phyloP scores from a whole-genome alignment of 2,888 invertebrate genomes.

The Phyto melanocephala region DNA sequence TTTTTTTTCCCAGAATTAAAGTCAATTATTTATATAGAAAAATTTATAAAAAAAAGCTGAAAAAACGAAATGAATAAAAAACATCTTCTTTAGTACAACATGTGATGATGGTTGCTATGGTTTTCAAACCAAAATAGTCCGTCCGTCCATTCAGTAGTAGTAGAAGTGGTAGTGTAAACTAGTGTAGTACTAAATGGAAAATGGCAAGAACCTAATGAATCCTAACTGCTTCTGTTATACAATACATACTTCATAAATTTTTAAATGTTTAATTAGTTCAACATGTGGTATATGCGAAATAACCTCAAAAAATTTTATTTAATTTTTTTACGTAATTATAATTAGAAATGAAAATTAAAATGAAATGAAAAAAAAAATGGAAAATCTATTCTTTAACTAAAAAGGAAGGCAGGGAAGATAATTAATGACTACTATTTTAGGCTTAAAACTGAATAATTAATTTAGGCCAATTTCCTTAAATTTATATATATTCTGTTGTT shows the following conservation, averaged over 20 bases:
- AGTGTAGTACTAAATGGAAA: neutral
- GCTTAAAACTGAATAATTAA: too few species aligned
- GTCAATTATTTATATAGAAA: slow-evolving; percentile 57
- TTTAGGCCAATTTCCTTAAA: too few species aligned
- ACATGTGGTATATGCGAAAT: slow-evolving; percentile 44
- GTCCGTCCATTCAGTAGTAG: too few species aligned
- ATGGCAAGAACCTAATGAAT: neutral
- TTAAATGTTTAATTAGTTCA: slow-evolving; percentile 52
- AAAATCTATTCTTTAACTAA: too few species aligned
- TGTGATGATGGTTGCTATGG: slow-evolving; percentile 1
- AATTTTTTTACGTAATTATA: neutral
- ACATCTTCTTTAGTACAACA: slow-evolving; percentile 9
- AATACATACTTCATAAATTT: neutral
- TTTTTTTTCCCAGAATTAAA: slow-evolving; percentile 59
- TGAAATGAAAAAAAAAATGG: too few species aligned
- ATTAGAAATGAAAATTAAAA: neutral
- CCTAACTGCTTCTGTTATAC: neutral
- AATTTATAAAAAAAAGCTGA: neutral
- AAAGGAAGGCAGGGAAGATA: too few species aligned
- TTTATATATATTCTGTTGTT: too few species aligned
- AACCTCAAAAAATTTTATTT: neutral
- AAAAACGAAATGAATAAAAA: neutral
- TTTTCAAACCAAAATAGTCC: neutral
- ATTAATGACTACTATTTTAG: too few species aligned
- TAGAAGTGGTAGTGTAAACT: neutral